phyloP scores from a whole-genome alignment of 2,888 invertebrate species.

The Drosophila pseudotakahashii region DNA sequence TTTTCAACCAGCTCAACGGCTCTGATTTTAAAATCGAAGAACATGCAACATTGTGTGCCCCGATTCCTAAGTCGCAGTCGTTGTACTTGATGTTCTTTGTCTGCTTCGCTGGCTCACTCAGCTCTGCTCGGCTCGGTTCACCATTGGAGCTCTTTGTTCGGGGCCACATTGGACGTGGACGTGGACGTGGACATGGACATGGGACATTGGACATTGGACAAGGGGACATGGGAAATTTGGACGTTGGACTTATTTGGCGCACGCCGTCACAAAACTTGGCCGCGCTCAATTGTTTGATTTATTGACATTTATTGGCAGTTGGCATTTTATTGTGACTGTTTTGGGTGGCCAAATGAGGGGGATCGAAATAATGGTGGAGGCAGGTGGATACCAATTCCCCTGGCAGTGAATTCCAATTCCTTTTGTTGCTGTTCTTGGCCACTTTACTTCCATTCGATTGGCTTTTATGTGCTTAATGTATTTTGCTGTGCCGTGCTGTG shows the following conservation, averaged over 20 bases:
- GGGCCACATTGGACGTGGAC: slow-evolving; percentile 1
- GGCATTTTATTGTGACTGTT: slow-evolving; percentile 78
- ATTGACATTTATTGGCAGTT: slow-evolving; percentile 77
- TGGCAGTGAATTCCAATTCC: slow-evolving; percentile 1
- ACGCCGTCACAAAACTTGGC: slow-evolving; percentile 67
- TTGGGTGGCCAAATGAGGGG: slow-evolving; percentile 10
- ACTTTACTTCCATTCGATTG: slow-evolving; percentile 57
- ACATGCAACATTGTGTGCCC: background rate
- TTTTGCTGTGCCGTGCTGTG: no score
- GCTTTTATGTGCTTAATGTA: slow-evolving; percentile 46
- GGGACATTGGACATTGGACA: background rate
- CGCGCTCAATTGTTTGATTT: slow-evolving; percentile 76
- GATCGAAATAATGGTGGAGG: slow-evolving; percentile 1
- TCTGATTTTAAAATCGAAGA: background rate
- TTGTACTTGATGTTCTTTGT: slow-evolving; percentile 4
- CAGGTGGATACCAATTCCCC: background rate
- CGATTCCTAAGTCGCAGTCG: background rate
- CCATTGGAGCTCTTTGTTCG: slow-evolving; percentile 2
- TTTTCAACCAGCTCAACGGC: background rate
- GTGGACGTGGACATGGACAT: background rate
- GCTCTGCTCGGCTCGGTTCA: background rate
- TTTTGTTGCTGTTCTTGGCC: slow-evolving; percentile 27
- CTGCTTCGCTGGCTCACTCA: background rate
- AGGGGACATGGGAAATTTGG: slow-evolving; percentile 5
- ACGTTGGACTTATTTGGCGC: slow-evolving; percentile 66